Evolutionary conservation across 2,888 invertebrate genomes (phyloP).

Genomic region (Limnephilus auricula): DNA sequence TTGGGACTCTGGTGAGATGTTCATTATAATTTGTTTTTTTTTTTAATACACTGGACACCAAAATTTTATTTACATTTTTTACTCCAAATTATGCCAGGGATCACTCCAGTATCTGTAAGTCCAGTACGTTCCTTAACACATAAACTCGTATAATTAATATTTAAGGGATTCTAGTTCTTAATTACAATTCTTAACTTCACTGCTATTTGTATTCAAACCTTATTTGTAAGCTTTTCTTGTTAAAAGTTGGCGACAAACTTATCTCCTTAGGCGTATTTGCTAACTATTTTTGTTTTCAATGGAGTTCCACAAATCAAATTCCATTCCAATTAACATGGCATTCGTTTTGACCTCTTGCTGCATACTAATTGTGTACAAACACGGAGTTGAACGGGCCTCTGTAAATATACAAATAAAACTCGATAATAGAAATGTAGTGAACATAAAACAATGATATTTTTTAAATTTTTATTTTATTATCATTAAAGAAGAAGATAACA

Average conservation of each 20-base stretch:
- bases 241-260: background rate
- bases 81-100: too few species aligned
- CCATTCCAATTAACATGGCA: background rate
- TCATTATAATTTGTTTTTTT: too few species aligned
- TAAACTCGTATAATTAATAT: too few species aligned
- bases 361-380: background rate
- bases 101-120: too few species aligned
- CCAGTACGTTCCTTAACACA: too few species aligned
- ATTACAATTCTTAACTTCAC: background rate
- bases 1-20: too few species aligned
- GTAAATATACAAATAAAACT: background rate
- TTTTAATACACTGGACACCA: too few species aligned
- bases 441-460: too few species aligned
- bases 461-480: too few species aligned
- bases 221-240: background rate
- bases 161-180: background rate
- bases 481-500: too few species aligned
- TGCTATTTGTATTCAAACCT: background rate
- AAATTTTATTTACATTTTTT: too few species aligned
- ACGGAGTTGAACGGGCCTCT: background rate
- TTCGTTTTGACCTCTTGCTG: background rate
- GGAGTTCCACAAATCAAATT: background rate
- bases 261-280: background rate
- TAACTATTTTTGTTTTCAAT: background rate
- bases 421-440: background rate